Conservation (phyloP, 2,113 vertebrate genomes). For the Pseudolaguvia tuberculata region DNA sequence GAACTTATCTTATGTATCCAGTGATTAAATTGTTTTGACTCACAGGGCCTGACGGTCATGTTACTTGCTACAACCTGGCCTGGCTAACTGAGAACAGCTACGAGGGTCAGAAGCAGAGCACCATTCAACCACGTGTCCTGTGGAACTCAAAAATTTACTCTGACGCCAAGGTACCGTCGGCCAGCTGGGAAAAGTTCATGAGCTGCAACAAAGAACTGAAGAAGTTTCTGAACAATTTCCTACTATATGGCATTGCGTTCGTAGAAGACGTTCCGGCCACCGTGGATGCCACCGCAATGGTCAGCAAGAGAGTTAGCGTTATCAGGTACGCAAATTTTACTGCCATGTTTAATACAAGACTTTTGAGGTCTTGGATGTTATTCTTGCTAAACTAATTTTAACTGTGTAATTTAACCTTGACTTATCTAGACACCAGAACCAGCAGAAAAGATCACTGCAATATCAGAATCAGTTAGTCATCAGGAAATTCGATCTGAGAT, state of each 20-base stretch:
- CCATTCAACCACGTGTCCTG: conserved; percentile 74
- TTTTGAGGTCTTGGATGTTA: not conserved
- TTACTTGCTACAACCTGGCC: conserved; percentile 76
- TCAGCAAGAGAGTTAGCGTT: conserved; percentile 77
- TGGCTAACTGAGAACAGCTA: conserved; percentile 87
- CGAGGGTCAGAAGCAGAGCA: conserved; percentile 73
- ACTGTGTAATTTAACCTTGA: too few relatives aligned
- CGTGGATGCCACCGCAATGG: conserved; percentile 77
- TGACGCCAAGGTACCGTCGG: conserved; percentile 66
- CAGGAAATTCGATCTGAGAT: too few relatives aligned
- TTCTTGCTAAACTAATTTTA: not conserved
- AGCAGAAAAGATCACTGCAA: too few relatives aligned
- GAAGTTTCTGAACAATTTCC: conserved; percentile 79
- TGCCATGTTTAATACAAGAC: not conserved
- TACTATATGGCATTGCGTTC: conserved; percentile 85
- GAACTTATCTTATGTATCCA: not conserved
- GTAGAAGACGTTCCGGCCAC: conserved; percentile 81
- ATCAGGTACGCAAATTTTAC: conserved; percentile 72
- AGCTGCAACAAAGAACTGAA: conserved; percentile 78
- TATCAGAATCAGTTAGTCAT: too few relatives aligned
- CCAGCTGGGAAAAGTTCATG: conserved; percentile 76
- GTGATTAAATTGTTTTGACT: not conserved
- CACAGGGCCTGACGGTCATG: conserved; percentile 83
- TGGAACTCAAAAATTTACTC: conserved; percentile 82
- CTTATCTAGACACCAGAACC: not conserved